Evolutionary conservation across 2,113 vertebrate genomes (phyloP).

Genomic region (Apteryx mantelli): DNA sequence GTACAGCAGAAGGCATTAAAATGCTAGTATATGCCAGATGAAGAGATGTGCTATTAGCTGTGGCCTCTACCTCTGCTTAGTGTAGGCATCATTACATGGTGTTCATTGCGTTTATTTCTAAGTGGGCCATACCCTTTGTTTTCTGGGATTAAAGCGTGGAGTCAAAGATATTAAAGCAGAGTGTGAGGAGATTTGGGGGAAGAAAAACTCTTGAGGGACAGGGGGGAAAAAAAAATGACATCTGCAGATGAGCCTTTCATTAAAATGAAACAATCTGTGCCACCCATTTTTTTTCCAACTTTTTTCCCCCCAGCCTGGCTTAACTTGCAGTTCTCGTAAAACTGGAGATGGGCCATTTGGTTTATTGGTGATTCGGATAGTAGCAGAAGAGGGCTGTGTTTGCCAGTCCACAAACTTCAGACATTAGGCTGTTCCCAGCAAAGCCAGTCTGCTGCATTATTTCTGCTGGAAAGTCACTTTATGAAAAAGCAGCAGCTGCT

Average conservation of each 20-base stretch:
- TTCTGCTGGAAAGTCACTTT: constrained; percentile 24
- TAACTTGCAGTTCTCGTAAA: constrained; percentile 56
- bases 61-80: background rate
- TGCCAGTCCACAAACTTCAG: constrained; percentile 60
- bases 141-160: background rate
- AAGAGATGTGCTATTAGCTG: background rate
- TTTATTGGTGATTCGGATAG: constrained; percentile 60
- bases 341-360: constrained; percentile 50
- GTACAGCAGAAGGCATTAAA: background rate
- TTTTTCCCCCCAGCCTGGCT: constrained; percentile 9
- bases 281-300: background rate
- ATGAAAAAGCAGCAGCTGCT: constrained; percentile 68
- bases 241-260: constrained; percentile 10
- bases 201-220: background rate
- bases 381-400: constrained; percentile 22
- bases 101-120: background rate
- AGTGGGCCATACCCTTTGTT: background rate
- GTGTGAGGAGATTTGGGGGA: background rate
- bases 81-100: background rate
- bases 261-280: constrained; percentile 47
- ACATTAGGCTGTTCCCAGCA: background rate
- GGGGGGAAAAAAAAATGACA: background rate
- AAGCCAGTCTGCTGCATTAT: constrained; percentile 16
- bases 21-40: background rate
- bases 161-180: background rate